Evolutionary conservation across 2,888 invertebrate species (phyloP), one percentile per base, ranked within the genome.

Genomic region (Subacronicta megacephala): DNA sequence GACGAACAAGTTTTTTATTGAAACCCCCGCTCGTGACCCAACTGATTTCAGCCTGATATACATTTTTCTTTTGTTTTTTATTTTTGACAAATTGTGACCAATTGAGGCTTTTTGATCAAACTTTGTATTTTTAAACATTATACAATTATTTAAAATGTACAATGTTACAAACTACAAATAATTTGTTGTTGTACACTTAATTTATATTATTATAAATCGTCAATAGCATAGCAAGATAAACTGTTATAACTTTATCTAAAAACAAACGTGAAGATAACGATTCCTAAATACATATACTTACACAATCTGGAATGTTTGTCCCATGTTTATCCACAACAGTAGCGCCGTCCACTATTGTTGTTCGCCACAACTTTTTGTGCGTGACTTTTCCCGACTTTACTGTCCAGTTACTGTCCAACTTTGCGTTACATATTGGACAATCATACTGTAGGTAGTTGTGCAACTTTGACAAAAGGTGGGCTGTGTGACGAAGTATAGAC

Each of bases 61-160:
- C 45, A 31, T 18, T 12, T 40, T 33, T 61, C 42, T 63, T 18
- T 59, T 33, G 35, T 38, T 45, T 59, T 37, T 20, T 52, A 60
- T 33, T 42, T 17, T 23, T 56, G 70, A 67, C 59, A 59, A 63
- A 67, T 63, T 56, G 52, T 56, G 57, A 63, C 56, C 46, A 43
- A 64, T 62, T n/a, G 18, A 7, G 15, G 23, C 15, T 18, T 12
- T 29, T 2, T 29, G 3, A 12, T n/a, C 1, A n/a, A n/a, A 7
- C 18, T 18, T 7, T 9, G 7, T 26, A 26, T 26, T 26, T 26
- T 26, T 7, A 26, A 26, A 9, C 23, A 26, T 9, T 9, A 26
- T 9, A 1, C 9, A n/a, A n/a, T n/a, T n/a, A n/a, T n/a, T n/a
- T n/a, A n/a, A n/a, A n/a, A n/a, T n/a, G n/a, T n/a, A n/a, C n/a